Evolutionary conservation across 2,113 vertebrate species (phyloP), one percentile per base, ranked within the genome.

Genomic region (Anas platyrhynchos): DNA sequence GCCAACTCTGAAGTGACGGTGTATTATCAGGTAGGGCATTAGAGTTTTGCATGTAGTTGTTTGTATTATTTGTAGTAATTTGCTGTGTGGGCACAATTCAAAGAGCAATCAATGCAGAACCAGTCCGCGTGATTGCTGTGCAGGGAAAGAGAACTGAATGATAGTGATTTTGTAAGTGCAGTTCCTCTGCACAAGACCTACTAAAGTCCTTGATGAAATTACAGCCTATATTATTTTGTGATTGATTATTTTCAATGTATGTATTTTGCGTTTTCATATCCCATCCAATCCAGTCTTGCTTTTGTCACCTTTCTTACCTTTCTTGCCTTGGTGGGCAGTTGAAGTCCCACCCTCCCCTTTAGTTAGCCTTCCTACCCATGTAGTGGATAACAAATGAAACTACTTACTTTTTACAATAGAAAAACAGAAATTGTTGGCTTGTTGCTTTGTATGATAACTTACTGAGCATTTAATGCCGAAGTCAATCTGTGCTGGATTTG

Each of bases 1-100:
- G 98, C 99, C 93, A 99, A 99, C 98, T 99, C 99, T 0, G 99
- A 99, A 96, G 99, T 99, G 97, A 99, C 98, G 0, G 98, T 99
- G 15, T 99, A 99, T 91, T 99, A 98, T 96, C 99, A 99, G 99
- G 99, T 99, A 87, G 86, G 0, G 2, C 48, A 50, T 50, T 10
- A 6, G 73, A 29, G 55, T 25, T 52, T 3, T 68, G 54, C 38
- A 7, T 0, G 0, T n/a, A 7, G 11, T 14, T 11, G 5, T 43
- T 83, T 26, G 2, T 62, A 9, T 11, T 34, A 6, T 29, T 69
- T 69, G 62, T 27, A 29, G 48, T 1, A 11, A 21, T 46, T 11
- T 63, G 50, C 59, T 46, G 41, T 26, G 32, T 50, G 38, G 32
- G 31, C 27, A 11, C 43, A 50, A 3, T 26, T 11, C 15, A 17